Base-by-base conservation (phyloP, 1,140 invertebrate species). In the Aethina tumida region DNA sequence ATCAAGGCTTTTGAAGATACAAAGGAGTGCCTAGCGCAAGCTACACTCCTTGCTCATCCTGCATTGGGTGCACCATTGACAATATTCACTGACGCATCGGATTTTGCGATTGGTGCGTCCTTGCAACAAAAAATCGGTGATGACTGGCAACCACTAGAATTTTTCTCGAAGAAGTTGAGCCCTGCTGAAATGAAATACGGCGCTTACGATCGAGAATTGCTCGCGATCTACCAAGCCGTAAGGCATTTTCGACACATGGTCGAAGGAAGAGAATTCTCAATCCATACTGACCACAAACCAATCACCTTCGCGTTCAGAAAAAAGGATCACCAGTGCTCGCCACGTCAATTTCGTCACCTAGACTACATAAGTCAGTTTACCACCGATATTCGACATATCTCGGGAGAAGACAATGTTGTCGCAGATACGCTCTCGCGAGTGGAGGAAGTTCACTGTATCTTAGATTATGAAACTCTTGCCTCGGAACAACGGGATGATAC, bases 151-250 rank as follows among this genome's bases (percentile, higher is more conserved):
- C 47, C 41, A n/a, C 25, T 49, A 17, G 33, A 13, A 8, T 47
- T 49, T 26, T 52, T 35, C 20, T 41, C 35, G 29, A 38, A 29
- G 20, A 64, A 63, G 38, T 33, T 67, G 0, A 52, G 25, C 4
- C 21, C 43, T 10, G 31, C 53, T 1, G 48, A 68, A 45, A 22
- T 37, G 12, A 56, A 59, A 16, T 65, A 65, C 26, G 51, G 49
- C 7, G 50, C 60, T 2, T 69, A 62, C 47, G 64, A 67, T 38
- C 35, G 62, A 4, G 66, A 73, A 47, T 43, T 71, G 1, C 33
- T 70, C 4, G 68, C 63, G 1, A 60, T 66, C 13, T 71, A 68
- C 45, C 8, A 36, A 8, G 49, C 56, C 0, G 35, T 66, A 13
- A 46, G 37, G 24, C 30, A 59, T 28, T 62, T 62, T 40, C 13